Conservation (phyloP, 23 tunicate species). For the Phallusia fumigata region DNA sequence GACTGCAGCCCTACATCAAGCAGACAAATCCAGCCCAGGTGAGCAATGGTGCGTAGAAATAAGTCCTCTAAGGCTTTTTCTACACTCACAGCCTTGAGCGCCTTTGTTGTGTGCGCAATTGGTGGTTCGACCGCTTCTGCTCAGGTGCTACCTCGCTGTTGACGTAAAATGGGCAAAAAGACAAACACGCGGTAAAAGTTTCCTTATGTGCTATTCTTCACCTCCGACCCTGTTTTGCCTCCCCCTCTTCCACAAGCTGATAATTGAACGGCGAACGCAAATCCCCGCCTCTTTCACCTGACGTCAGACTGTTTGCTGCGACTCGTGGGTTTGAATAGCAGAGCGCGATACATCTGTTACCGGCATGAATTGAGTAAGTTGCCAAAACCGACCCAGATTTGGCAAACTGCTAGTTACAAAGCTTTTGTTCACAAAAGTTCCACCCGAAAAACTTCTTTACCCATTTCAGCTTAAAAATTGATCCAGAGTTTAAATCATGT, state of each 20-base stretch:
- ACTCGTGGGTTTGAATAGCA: too few species aligned
- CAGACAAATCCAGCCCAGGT: not conserved
- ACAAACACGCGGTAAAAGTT: not conserved
- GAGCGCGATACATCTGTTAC: too few species aligned
- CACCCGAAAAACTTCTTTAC: too few species aligned
- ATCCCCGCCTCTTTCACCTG: not conserved
- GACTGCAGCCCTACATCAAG: not conserved
- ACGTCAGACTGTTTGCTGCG: too few species aligned
- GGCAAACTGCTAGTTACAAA: too few species aligned
- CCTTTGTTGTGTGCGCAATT: not conserved
- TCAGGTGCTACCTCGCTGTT: not conserved
- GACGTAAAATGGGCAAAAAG: not conserved
- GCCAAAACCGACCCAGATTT: too few species aligned
- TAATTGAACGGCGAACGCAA: not conserved
- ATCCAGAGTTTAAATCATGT: too few species aligned
- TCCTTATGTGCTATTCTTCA: not conserved
- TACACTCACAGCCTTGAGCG: too few species aligned
- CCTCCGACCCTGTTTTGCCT: not conserved
- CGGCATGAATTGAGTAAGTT: too few species aligned
- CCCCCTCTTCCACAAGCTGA: not conserved
- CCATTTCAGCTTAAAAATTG: too few species aligned
- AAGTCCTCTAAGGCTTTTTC: not conserved
- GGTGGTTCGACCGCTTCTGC: not conserved
- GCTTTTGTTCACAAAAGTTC: too few species aligned
- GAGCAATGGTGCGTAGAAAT: not conserved